phyloP scores from a whole-genome alignment of 2,113 vertebrate species.

The Mustela lutreola region DNA sequence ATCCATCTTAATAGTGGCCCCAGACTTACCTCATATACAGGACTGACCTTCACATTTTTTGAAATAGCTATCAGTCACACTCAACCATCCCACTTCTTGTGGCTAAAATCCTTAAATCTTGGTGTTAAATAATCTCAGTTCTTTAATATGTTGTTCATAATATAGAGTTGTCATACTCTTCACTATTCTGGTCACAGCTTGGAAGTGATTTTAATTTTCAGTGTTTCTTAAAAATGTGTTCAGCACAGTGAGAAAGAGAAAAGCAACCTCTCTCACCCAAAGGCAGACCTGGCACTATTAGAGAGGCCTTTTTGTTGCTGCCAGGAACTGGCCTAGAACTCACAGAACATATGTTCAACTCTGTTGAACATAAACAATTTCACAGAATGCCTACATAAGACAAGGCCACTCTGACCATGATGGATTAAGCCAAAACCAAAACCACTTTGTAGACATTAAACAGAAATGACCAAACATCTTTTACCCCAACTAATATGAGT shows the following conservation, averaged over 20 bases:
- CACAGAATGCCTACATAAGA: background rate
- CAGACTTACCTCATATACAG: background rate
- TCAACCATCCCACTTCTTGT: background rate
- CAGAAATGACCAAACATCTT: background rate
- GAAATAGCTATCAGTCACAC: background rate
- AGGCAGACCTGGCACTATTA: background rate
- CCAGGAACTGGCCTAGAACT: background rate
- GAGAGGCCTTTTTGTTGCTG: background rate
- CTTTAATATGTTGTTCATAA: background rate
- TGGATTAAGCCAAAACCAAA: background rate
- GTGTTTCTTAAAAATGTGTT: background rate
- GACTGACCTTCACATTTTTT: background rate
- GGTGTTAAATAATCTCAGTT: background rate
- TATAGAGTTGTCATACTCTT: background rate
- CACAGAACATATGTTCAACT: background rate
- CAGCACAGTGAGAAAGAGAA: background rate
- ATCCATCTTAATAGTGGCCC: background rate
- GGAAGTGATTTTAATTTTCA: background rate
- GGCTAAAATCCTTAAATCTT: background rate
- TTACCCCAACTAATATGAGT: background rate
- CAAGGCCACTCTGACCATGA: background rate
- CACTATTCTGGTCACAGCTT: background rate
- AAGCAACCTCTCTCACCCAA: background rate
- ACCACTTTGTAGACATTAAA: background rate
- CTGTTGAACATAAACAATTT: constrained; percentile 21